Evolutionary conservation across 1,140 invertebrate genomes (phyloP), one percentile per base, ranked within the genome.

Genomic region (Doryteuthis pealeii): DNA sequence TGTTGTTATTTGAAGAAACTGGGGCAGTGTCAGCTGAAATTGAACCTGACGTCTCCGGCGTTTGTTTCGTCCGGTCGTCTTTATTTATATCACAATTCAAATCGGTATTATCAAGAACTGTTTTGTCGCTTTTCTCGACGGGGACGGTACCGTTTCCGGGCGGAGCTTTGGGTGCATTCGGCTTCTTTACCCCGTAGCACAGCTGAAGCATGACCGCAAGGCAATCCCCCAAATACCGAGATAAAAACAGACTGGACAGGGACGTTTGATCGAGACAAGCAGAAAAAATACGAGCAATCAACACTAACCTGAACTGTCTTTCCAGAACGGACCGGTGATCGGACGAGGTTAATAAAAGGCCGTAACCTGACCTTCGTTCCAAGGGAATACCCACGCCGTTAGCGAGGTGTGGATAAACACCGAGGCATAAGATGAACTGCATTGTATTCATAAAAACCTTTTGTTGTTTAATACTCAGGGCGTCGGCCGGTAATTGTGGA

Each of bases 151-250:
- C 35, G 18, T 62, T 18, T n/a, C 5, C 26, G 5, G 10, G 10
- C 18, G 54, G 6, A 22, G 45, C 12, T 22, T 49, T 49, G 12
- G 12, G 45, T 49, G 45, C 12, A 49, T 12, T 12, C 18, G 10
- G 6, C 26, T 62, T 62, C 26, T 62, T 62, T n/a, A 62, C 54
- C 18, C 54, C 54, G 89, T 91, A 91, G 33, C 90, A 89, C 72
- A 94, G 86, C 86, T 94, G 93, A 78, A 93, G 90, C n/a, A 94
- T 83, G 12, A 90, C 90, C 77, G 90, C 91, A 65, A 95, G 69
- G 75, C 93, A 49, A 73, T 89, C 86, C 69, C 84, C 85, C 22
- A 91, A 69, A 82, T 89, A 82, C 71, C 88, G 81, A 26, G 83
- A 73, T 35, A 90, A 40, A 30, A 90, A 78, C 6, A 87, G 76